Evolutionary conservation across 2,888 invertebrate species (phyloP), one percentile per base, ranked within the genome.

Genomic region (Syrphus vitripennis): DNA sequence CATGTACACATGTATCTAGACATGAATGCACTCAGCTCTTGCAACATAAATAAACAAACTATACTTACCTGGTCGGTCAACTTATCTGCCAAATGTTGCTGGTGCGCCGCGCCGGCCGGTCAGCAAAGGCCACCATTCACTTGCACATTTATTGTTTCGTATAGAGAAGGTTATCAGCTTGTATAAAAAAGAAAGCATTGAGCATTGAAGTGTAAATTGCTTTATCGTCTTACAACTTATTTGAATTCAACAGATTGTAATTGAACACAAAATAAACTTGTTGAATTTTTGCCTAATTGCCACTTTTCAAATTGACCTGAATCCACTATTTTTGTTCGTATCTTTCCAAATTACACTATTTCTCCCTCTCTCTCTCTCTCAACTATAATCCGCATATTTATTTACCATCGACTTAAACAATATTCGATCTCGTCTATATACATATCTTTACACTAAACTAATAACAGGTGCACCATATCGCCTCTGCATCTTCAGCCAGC

Each of bases 401-500:
- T 65, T 65, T 59, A 55, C 42, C 40, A 40, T 26, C 14, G 48
- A 40, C 63, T 72, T 74, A 31, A 74, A 57, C 31, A 72, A 74
- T 16, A 45, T 45, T 19, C 42, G n/a, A n/a, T 31, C 50, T 48
- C 14, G 7, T 10, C 5, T 48, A 45, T 7, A 59, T 16, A 21
- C 40, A 71, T 9, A n/a, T n/a, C 9, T 10, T 5, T 10, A 26
- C 48, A 21, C 48, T 10, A 55, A 31, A 16, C 29, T 50, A 83
- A n/a, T n/a, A n/a, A 71, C 83, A 80, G 84, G 84, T 84, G 80
- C 61, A 71, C 53, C 14, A 37, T 72, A 75, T 74, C 74, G 61
- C 69, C 70, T 76, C 63, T 82, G 70, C 65, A 77, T 71, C 74
- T 76, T 63, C 14, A 34, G 50, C 29, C 12, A 79, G 63, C 3